These are phyloP conservation scores for Drosophila tani DNA, from an alignment of 1,140 invertebrate species.

Conservation along the genomic window DNA sequence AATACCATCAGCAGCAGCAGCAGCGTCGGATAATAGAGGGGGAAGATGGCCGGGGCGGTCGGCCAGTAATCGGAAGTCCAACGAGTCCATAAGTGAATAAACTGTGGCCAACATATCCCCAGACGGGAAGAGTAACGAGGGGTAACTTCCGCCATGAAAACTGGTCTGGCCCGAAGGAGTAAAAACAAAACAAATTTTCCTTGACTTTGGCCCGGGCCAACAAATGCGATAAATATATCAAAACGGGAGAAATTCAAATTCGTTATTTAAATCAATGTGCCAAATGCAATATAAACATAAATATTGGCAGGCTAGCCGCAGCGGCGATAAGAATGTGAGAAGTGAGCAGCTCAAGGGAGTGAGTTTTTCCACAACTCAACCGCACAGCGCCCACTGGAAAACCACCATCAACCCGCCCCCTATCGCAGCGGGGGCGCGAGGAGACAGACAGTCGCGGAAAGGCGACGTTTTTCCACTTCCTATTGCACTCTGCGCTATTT, in stretches of 20 bases:
- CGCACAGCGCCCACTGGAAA: neutral
- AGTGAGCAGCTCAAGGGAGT: constrained; percentile 23
- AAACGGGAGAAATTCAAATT: constrained; percentile 41
- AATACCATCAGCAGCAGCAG: constrained; percentile 28
- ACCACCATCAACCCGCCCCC: too few relatives aligned
- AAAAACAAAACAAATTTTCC: constrained; percentile 61
- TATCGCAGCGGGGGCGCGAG: constrained; percentile 23
- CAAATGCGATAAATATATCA: constrained; percentile 76
- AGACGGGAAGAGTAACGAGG: constrained; percentile 47
- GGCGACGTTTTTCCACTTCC: constrained; percentile 70
- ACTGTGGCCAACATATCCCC: constrained; percentile 66
- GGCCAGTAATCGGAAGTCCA: constrained; percentile 71
- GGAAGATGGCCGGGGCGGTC: neutral
- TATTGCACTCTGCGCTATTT: constrained; percentile 57
- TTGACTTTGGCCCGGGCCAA: constrained; percentile 46
- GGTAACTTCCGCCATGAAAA: constrained; percentile 56
- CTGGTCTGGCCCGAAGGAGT: constrained; percentile 26
- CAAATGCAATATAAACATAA: constrained; percentile 70
- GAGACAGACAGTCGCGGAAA: constrained; percentile 57
- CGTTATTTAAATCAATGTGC: constrained; percentile 75
- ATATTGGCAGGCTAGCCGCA: constrained; percentile 72
- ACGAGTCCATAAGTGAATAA: constrained; percentile 76
- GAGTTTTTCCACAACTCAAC: constrained; percentile 22
- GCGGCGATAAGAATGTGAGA: constrained; percentile 52
- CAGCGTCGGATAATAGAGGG: constrained; percentile 15